These are phyloP conservation scores for Euwallacea fornicatus DNA, from an alignment of 1,140 invertebrate genomes.

Conservation along the genomic window DNA sequence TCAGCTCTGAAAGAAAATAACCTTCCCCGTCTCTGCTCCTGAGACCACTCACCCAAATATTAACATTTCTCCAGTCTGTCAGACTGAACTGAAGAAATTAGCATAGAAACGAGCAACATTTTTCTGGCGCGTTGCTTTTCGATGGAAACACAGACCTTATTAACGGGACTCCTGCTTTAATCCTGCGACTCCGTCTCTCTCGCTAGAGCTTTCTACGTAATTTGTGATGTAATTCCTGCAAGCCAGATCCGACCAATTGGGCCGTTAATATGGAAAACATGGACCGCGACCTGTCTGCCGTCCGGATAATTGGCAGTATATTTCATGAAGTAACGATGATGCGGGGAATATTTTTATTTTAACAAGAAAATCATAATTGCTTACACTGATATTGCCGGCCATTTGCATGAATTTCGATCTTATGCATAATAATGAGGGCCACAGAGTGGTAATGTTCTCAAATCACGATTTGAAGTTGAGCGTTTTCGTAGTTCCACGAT, in stretches of 20 bases:
- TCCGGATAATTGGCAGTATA: conserved; percentile 12
- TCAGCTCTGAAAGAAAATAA: neutral
- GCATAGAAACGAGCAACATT: conserved; percentile 26
- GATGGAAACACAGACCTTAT: conserved; percentile 9
- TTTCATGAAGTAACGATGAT: conserved; percentile 21
- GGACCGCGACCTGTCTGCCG: conserved; percentile 23
- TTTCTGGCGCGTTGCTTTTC: conserved; percentile 27
- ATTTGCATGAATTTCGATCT: too few relatives aligned
- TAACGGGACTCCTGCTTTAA: conserved; percentile 32
- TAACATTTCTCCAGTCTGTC: conserved; percentile 16
- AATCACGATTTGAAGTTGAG: too few relatives aligned
- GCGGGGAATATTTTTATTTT: conserved; percentile 13
- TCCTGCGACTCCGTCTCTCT: conserved; percentile 11
- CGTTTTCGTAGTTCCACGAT: too few relatives aligned
- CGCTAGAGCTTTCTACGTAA: conserved; percentile 21
- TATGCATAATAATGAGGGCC: neutral
- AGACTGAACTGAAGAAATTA: conserved; percentile 13
- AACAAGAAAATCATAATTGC: conserved; percentile 18
- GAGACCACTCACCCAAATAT: conserved; percentile 7
- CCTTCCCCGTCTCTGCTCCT: neutral
- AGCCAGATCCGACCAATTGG: conserved; percentile 31
- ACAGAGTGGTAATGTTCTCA: too few relatives aligned
- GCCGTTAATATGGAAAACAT: conserved; percentile 28
- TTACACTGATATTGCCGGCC: neutral
- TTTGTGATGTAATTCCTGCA: conserved; percentile 26